A percentile compares a stretch with the other conserved stretches of the same genome.
Evolutionary conservation across 2,888 invertebrate genomes (phyloP).

Genomic region (Stenodema calcarata): DNA sequence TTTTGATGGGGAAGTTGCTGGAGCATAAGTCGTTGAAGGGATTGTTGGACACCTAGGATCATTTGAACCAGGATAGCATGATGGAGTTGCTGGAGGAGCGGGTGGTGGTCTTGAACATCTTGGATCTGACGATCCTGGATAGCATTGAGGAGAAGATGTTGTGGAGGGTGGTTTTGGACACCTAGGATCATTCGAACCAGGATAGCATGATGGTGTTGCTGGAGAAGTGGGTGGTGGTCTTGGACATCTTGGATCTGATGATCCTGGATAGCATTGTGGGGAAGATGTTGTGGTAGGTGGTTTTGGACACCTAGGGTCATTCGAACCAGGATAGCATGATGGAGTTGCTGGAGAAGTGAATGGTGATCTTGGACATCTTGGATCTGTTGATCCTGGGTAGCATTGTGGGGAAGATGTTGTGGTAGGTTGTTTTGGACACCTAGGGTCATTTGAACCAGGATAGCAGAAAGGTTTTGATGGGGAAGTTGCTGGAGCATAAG

Average conservation of each 20-base stretch:
- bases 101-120: slow-evolving; percentile 57
- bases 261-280: slow-evolving; percentile 2
- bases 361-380: slow-evolving; percentile 56
- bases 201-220: slow-evolving; percentile 53
- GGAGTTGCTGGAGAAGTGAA: slow-evolving; percentile 40
- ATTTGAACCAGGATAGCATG: neutral
- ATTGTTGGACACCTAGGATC: slow-evolving; percentile 55
- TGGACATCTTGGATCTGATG: slow-evolving; percentile 53
- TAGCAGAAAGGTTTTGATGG: slow-evolving; percentile 59
- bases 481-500: too few relatives aligned
- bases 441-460: slow-evolving; percentile 60
- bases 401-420: slow-evolving; percentile 35
- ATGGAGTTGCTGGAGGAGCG: neutral
- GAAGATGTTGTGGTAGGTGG: slow-evolving; percentile 4
- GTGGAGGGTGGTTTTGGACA: slow-evolving; percentile 59
- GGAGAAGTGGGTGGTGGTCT: slow-evolving; percentile 55
- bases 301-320: slow-evolving; percentile 58
- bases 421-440: slow-evolving; percentile 55
- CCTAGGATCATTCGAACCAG: slow-evolving; percentile 38
- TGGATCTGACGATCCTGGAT: slow-evolving; percentile 61
- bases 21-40: slow-evolving; percentile 57
- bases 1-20: slow-evolving; percentile 11
- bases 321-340: slow-evolving; percentile 55
- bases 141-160: slow-evolving; percentile 58
- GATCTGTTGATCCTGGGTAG: slow-evolving; percentile 57